These are phyloP conservation scores for Tyrophagus putrescentiae DNA, from an alignment of 1,140 invertebrate genomes.

Conservation along the genomic window DNA sequence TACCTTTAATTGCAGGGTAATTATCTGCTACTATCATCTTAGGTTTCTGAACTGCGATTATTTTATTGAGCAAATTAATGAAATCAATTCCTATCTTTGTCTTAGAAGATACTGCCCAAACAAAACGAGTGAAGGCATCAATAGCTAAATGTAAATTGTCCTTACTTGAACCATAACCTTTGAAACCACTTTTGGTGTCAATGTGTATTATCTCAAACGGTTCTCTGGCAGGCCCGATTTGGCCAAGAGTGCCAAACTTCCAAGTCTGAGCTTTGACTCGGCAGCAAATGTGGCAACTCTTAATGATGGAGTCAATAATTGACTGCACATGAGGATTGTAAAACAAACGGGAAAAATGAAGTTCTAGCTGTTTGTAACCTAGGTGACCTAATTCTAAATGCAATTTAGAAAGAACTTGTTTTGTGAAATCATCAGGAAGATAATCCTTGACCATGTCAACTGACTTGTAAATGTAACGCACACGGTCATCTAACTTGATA, in stretches of 20 bases:
- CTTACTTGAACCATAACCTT: slow-evolving; percentile 5
- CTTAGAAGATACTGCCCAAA: slow-evolving; percentile 5
- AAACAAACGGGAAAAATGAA: neutral
- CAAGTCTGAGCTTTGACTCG: neutral
- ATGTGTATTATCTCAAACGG: slow-evolving; percentile 19
- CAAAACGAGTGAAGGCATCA: slow-evolving; percentile 17
- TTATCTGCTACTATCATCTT: neutral
- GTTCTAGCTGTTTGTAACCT: neutral
- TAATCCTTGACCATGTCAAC: neutral
- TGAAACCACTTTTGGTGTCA: slow-evolving; percentile 13
- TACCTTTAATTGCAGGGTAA: slow-evolving; percentile 2
- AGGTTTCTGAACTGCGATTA: neutral
- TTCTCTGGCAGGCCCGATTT: neutral
- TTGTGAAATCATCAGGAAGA: slow-evolving; percentile 5
- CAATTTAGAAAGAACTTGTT: neutral
- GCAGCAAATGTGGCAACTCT: neutral
- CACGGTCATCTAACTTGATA: too few species aligned
- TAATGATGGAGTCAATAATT: neutral
- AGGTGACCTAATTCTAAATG: slow-evolving; percentile 15
- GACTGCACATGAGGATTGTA: neutral
- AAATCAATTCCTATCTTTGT: slow-evolving; percentile 11
- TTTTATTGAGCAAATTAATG: slow-evolving; percentile 6
- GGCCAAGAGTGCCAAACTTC: neutral
- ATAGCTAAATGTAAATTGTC: slow-evolving; percentile 17
- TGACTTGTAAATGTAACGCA: too few species aligned